phyloP scores from a whole-genome alignment of 2,113 vertebrate genomes.

The Prolemur simus region DNA sequence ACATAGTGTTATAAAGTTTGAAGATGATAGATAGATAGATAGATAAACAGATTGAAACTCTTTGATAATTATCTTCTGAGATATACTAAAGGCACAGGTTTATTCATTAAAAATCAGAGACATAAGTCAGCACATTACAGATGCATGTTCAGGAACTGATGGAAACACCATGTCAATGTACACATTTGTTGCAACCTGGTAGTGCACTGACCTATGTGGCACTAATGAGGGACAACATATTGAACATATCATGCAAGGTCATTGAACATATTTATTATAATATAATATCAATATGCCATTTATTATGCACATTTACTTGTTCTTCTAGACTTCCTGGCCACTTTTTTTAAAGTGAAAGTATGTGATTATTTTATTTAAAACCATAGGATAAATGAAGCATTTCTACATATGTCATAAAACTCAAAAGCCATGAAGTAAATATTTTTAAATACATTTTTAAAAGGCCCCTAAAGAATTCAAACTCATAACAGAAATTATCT shows the following conservation, averaged over 20 bases:
- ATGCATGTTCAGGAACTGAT: background rate
- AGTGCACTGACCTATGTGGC: background rate
- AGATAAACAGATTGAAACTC: background rate
- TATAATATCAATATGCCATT: background rate
- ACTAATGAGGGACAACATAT: background rate
- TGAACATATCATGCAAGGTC: background rate
- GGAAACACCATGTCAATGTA: background rate
- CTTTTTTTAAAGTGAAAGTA: background rate
- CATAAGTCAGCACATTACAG: background rate
- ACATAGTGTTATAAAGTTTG: background rate
- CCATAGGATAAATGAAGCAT: background rate
- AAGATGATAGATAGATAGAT: background rate
- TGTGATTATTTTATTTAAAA: constrained; percentile 34
- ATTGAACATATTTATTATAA: background rate
- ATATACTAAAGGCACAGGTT: background rate
- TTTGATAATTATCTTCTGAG: background rate
- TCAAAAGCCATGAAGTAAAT: background rate
- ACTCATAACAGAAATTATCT: background rate
- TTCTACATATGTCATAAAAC: background rate
- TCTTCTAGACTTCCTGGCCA: background rate
- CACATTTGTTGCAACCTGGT: background rate
- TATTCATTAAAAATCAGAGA: background rate
- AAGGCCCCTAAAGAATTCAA: background rate
- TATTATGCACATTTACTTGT: background rate
- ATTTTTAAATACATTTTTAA: background rate